Evolutionary conservation across 2,113 vertebrate genomes (phyloP), one percentile per base, ranked within the genome.

Genomic region (Oryzias melastigma): DNA sequence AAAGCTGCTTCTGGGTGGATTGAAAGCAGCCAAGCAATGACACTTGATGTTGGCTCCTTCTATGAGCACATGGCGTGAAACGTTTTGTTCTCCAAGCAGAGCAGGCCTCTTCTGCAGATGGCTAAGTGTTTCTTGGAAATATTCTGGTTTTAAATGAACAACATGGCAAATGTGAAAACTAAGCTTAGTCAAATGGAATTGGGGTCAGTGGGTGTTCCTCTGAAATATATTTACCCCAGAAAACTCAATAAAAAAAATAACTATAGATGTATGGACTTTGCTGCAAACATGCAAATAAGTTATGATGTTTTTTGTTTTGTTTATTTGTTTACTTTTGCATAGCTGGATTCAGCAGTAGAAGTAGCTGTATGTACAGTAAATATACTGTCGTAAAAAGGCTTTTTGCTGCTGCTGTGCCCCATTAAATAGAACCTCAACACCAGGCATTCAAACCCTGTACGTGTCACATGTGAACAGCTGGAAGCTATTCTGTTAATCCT

Each of bases 91-190:
- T 42, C 57, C 56, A 78, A 20, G 24, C 61, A 62, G 27, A 19
- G 24, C n/a, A 56, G 63, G 77, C 18, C 7, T 43, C 29, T 70
- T 64, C 27, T 73, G 58, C 73, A 81, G 65, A 71, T 75, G 71
- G 49, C 55, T 52, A 61, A 65, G 51, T 68, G 46, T 68, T 80
- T 82, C 58, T 51, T 73, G 63, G 77, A 78, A 77, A 65, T 24
- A 42, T 53, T 1, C 27, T 0, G 14, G 5, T 20, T 54, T 46
- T n/a, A 46, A 41, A 41, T 79, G 18, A 65, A 66, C 57, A 65
- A 46, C 54, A 19, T 51, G 49, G 29, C n/a, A 44, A 4, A 6
- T 41, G 53, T 64, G 3, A 12, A 3, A 35, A 12, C 35, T 35
- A 35, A 35, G 35, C 35, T 35, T 12, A 35, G 35, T 35, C 35